Evolutionary conservation across 1,140 invertebrate species (phyloP).

Genomic region (Acyrthosiphon pisum): DNA sequence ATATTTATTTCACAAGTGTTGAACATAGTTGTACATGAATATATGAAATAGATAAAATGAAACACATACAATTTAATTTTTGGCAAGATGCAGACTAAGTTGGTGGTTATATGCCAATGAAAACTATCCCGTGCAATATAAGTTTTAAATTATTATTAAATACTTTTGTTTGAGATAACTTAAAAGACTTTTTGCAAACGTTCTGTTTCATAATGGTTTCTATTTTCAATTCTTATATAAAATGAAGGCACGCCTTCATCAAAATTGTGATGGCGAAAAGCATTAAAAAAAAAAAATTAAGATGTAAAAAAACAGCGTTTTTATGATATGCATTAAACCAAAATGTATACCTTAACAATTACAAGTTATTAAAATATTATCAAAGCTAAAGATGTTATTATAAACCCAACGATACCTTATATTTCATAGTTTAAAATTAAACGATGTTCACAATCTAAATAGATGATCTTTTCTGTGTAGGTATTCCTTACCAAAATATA

Average conservation of each 20-base stretch:
- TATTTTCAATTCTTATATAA: background rate
- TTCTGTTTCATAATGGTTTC: background rate
- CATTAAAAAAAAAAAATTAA: background rate
- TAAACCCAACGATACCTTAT: background rate
- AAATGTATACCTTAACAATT: background rate
- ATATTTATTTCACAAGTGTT: constrained; percentile 13
- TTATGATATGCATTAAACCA: background rate
- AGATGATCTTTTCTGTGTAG: background rate
- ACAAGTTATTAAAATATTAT: background rate
- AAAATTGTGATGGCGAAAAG: background rate
- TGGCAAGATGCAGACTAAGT: background rate
- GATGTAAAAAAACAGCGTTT: background rate
- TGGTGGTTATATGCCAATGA: background rate
- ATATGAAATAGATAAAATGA: constrained; percentile 1
- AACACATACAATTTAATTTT: background rate
- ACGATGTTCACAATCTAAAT: background rate
- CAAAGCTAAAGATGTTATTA: background rate
- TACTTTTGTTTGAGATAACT: constrained; percentile 11
- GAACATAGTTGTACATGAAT: background rate
- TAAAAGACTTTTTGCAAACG: background rate
- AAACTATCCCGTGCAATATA: background rate
- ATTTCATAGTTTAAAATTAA: background rate
- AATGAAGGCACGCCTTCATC: background rate
- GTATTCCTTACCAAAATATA: background rate
- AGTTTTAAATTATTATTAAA: constrained; percentile 20